Base-by-base conservation (phyloP, 2,113 vertebrate genomes). In the Thalassoma bifasciatum region DNA sequence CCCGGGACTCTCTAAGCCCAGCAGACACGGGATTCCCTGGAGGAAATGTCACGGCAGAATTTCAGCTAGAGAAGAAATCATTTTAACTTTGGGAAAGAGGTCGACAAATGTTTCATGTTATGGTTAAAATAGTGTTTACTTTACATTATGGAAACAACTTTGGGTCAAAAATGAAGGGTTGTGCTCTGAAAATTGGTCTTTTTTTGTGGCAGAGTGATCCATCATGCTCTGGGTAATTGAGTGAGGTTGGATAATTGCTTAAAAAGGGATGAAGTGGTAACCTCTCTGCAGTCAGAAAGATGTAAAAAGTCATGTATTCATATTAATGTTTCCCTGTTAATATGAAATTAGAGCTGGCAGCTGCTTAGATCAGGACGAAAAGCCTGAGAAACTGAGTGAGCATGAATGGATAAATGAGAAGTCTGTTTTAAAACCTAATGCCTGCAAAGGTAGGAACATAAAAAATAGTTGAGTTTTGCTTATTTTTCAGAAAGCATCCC, bases 1-100 rank as follows among this genome's bases (percentile, higher is more conserved):
- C 34, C 62, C 57, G 44, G 63, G 64, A 74, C 38, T 11, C 19
- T 66, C 49, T 72, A 70, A 83, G 24, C 82, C 75, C 68, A 82
- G 81, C 57, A 75, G 60, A 75, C 16, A 10, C 26, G 62, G 42
- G 38, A 53, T 54, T 51, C 36, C 34, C 62, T 23, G 22, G 30
- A 46, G 52, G 17, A 52, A 51, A 21, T 46, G 24, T 44, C 26
- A 36, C 0, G 7, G 21, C 46, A 34, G 44, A 19, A 46, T 56
- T 44, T 56, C 44, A 40, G 13, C 19, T 6, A 10, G 42, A 19
- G 26, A 40, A 44, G 56, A 61, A 23, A 19, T 50, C 5, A 22
- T 44, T 69, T 23, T 0, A 47, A 38, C 17, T 19, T 49, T 56
- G 6, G 57, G 19, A 67, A 40, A 62, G 50, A 56, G 22, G 22